Evolutionary conservation across 2,113 vertebrate species (phyloP).

Genomic region (Edolisoma coerulescens): DNA sequence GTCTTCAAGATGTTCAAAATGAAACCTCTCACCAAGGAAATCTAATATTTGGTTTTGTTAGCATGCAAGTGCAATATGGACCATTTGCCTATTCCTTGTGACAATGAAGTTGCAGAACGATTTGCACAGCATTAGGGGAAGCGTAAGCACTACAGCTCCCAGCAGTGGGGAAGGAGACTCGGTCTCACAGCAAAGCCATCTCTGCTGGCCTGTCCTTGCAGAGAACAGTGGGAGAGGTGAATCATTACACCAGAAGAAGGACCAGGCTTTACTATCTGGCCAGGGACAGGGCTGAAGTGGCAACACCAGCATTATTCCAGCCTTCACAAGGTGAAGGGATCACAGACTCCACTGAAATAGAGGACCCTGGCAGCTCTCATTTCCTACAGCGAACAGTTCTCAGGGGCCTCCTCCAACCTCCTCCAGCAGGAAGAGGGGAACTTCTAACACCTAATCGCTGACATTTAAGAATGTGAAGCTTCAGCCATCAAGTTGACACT

Average conservation of each 20-base stretch:
- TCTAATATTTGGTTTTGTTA: neutral
- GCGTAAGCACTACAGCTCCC: neutral
- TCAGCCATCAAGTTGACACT: neutral
- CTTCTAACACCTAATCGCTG: slow-evolving; percentile 19
- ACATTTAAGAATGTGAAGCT: slow-evolving; percentile 36
- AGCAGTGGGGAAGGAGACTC: neutral
- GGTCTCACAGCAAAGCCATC: neutral
- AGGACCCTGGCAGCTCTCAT: neutral
- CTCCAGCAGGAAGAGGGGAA: slow-evolving; percentile 33
- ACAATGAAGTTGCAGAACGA: neutral
- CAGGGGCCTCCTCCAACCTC: slow-evolving; percentile 18
- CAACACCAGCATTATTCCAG: neutral
- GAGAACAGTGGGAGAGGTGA: neutral
- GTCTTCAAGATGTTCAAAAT: neutral
- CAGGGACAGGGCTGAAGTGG: neutral
- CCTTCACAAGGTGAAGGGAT: neutral
- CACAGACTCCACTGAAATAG: neutral
- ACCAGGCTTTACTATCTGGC: neutral
- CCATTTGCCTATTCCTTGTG: neutral
- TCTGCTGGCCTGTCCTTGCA: neutral
- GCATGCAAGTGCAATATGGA: neutral
- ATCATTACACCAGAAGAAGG: fast-evolving
- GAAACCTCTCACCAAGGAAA: neutral
- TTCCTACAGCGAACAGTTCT: slow-evolving; percentile 5
- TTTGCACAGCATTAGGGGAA: neutral